A percentile compares a stretch with the other conserved stretches of the same genome.
Evolutionary conservation across 2,888 invertebrate genomes (phyloP).

Genomic region (Sabatieria punctata): DNA sequence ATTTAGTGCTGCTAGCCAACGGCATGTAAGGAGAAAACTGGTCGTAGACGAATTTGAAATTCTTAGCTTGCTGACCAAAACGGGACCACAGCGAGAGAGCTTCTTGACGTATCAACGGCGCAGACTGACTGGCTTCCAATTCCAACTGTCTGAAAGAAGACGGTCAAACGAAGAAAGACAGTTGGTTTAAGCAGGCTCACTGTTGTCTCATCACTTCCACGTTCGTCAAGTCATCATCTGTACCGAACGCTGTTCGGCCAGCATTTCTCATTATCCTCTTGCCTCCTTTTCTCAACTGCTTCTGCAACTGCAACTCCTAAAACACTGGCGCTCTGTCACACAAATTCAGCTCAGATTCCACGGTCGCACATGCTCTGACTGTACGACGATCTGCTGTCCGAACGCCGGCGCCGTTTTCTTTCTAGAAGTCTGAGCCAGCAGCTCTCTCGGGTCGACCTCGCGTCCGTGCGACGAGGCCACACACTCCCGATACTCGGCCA

Average conservation of each 20-base stretch:
- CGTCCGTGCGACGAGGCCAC: too few species aligned
- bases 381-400: slow-evolving; percentile 5
- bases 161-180: slow-evolving; percentile 10
- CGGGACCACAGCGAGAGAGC: too few species aligned
- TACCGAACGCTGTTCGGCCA: slow-evolving; percentile 13
- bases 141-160: slow-evolving; percentile 32
- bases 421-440: not conserved
- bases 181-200: slow-evolving; percentile 6
- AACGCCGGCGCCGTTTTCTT: not conserved
- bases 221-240: slow-evolving; percentile 12
- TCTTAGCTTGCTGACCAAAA: not conserved
- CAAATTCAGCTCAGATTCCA: slow-evolving; percentile 2
- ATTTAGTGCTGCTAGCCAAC: not conserved
- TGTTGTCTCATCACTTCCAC: slow-evolving; percentile 16
- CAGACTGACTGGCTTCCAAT: slow-evolving; percentile 26
- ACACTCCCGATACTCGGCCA: slow-evolving; percentile 10
- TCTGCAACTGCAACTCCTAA: slow-evolving; percentile 14
- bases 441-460: too few species aligned
- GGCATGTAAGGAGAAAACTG: not conserved
- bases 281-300: slow-evolving; percentile 13
- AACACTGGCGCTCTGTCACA: slow-evolving; percentile 7
- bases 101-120: too few species aligned
- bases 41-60: not conserved
- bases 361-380: not conserved
- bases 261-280: slow-evolving; percentile 10